A percentile compares a stretch with the other conserved stretches of the same genome.
phyloP scores from a whole-genome alignment of 2,888 invertebrate species.

The Macrostomum cliftonense region DNA sequence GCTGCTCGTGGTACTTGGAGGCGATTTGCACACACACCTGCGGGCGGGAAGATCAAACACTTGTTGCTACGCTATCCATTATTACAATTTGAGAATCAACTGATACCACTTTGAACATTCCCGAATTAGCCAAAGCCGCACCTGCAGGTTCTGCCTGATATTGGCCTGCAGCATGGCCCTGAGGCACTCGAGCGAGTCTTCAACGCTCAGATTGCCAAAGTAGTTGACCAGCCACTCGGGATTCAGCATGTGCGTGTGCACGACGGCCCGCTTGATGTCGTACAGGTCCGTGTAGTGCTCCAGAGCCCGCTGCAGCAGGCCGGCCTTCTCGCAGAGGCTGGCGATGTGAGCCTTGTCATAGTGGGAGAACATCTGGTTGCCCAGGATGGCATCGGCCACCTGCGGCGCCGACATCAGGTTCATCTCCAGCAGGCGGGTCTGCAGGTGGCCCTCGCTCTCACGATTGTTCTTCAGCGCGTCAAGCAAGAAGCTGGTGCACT shows the following conservation, averaged over 20 bases:
- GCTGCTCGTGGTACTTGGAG: constrained; percentile 94
- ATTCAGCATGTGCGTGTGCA: constrained; percentile 82
- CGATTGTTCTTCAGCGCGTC: constrained; percentile 93
- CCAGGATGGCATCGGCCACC: constrained; percentile 94
- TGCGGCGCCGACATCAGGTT: constrained; percentile 95
- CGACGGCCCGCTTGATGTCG: constrained; percentile 95
- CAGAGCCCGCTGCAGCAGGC: constrained; percentile 70
- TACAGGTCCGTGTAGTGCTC: constrained; percentile 98
- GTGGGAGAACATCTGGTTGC: constrained; percentile 98
- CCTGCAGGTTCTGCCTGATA: constrained; percentile 53
- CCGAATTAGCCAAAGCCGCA: too few species aligned
- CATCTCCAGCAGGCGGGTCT: constrained; percentile 91
- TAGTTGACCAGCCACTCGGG: constrained; percentile 95
- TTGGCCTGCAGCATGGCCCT: constrained; percentile 91
- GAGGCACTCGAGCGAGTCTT: constrained; percentile 89
- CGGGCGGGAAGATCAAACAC: too few species aligned
- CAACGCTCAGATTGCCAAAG: constrained; percentile 90
- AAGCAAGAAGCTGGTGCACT: constrained; percentile 86
- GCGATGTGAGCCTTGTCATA: constrained; percentile 95
- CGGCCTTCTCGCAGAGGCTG: constrained; percentile 96
- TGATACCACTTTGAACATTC: too few species aligned
- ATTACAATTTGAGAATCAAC: too few species aligned
- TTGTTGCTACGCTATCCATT: too few species aligned
- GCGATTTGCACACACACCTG: constrained; percentile 79
- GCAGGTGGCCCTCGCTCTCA: constrained; percentile 81